Conservation (phyloP, 2,888 invertebrate species). For the Zootermopsis nevadensis region DNA sequence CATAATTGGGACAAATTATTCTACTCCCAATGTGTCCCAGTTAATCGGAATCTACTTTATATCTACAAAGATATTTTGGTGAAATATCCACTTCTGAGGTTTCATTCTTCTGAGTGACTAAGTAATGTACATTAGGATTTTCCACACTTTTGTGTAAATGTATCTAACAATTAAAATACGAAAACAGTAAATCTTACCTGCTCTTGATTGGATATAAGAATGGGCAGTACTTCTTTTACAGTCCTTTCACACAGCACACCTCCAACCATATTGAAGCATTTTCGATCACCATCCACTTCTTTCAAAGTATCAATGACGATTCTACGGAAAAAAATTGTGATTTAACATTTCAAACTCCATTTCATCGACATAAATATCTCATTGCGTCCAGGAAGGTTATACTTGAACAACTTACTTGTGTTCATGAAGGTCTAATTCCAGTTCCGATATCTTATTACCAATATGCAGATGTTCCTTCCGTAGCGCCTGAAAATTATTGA, state of each 20-base stretch:
- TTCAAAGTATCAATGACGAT: conserved; percentile 94
- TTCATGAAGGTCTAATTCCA: conserved; percentile 95
- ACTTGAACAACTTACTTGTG: conserved; percentile 80
- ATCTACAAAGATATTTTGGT: too few species aligned
- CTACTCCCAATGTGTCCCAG: too few species aligned
- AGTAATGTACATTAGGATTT: too few species aligned
- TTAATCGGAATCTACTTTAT: too few species aligned
- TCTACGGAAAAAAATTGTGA: conserved; percentile 65
- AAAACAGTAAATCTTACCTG: conserved; percentile 63
- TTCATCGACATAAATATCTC: background rate
- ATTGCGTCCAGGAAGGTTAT: background rate
- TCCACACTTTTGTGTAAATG: too few species aligned
- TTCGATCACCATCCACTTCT: conserved; percentile 83
- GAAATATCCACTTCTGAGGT: too few species aligned
- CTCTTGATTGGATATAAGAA: conserved; percentile 81
- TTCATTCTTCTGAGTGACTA: too few species aligned
- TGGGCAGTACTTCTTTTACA: conserved; percentile 90
- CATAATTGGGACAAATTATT: too few species aligned
- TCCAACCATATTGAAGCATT: conserved; percentile 93
- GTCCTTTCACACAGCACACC: conserved; percentile 93
- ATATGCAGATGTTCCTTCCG: conserved; percentile 88
- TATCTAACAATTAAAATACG: background rate
- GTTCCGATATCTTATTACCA: conserved; percentile 88
- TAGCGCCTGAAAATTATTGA: conserved; percentile 87
- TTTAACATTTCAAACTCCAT: background rate